A percentile compares a stretch with the other conserved stretches of the same genome.
Evolutionary conservation across 2,888 invertebrate species (phyloP).

Genomic region (Aquatica leii): DNA sequence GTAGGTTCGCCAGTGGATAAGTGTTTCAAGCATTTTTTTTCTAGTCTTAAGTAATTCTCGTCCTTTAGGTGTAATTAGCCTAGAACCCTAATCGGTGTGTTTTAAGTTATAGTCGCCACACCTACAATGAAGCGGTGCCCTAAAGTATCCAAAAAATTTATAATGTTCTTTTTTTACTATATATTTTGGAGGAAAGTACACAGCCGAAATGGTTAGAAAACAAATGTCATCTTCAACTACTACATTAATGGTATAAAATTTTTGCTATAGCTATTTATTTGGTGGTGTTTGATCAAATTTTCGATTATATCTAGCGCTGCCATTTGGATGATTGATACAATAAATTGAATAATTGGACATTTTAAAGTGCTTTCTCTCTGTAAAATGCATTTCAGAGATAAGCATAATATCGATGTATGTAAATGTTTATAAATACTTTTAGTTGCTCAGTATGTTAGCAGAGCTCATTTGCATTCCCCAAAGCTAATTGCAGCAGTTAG

Average conservation of each 20-base stretch:
- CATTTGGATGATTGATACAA: constrained; percentile 2
- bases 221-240: not conserved
- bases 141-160: too few species aligned
- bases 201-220: not conserved
- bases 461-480: too few species aligned
- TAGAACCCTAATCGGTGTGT: too few species aligned
- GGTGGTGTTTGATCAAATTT: constrained; percentile 1
- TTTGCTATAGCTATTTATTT: not conserved
- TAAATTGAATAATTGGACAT: not conserved
- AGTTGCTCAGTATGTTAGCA: too few species aligned
- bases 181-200: not conserved
- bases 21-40: not conserved
- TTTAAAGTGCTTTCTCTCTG: not conserved
- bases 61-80: too few species aligned
- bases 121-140: not conserved
- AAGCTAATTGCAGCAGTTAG: too few species aligned
- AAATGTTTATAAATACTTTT: constrained; percentile 9
- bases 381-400: too few species aligned
- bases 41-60: constrained; percentile 2
- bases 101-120: constrained; percentile 1
- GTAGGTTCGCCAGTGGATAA: not conserved
- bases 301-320: not conserved
- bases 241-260: not conserved
- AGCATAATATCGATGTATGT: not conserved
- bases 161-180: not conserved